Evolutionary conservation across 2,888 invertebrate genomes (phyloP).

Genomic region (Agrochola lota): DNA sequence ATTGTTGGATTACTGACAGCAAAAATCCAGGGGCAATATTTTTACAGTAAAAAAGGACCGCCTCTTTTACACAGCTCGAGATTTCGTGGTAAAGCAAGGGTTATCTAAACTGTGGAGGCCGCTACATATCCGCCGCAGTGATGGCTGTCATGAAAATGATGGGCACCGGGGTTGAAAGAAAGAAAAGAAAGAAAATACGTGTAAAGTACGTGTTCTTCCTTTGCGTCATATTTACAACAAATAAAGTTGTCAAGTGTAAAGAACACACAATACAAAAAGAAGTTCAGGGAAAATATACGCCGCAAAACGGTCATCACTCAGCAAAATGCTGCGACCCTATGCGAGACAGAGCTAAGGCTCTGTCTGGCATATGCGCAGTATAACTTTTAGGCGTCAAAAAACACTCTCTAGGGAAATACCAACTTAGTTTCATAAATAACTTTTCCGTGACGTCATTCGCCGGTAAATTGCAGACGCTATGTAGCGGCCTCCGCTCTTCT

Average conservation of each 20-base stretch:
- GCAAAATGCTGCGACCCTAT: too few relatives aligned
- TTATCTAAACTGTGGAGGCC: too few relatives aligned
- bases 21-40: background rate
- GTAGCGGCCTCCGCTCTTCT: background rate
- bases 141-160: background rate
- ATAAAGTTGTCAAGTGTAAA: too few relatives aligned
- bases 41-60: background rate
- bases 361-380: too few relatives aligned
- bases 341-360: too few relatives aligned
- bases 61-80: background rate
- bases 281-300: too few relatives aligned
- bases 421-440: background rate
- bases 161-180: too few relatives aligned
- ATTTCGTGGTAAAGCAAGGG: background rate
- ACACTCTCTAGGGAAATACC: background rate
- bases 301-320: too few relatives aligned
- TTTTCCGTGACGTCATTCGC: background rate
- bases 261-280: too few relatives aligned
- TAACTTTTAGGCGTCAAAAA: background rate
- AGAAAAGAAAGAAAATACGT: too few relatives aligned
- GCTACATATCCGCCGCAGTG: background rate
- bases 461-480: background rate
- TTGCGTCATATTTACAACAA: too few relatives aligned
- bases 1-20: slow-evolving; percentile 13
- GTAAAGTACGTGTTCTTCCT: too few relatives aligned